These are phyloP conservation scores for Mastigias papua DNA, from an alignment of 30 jellyfish, hydroid and myxozoan genomes.

Conservation along the genomic window DNA sequence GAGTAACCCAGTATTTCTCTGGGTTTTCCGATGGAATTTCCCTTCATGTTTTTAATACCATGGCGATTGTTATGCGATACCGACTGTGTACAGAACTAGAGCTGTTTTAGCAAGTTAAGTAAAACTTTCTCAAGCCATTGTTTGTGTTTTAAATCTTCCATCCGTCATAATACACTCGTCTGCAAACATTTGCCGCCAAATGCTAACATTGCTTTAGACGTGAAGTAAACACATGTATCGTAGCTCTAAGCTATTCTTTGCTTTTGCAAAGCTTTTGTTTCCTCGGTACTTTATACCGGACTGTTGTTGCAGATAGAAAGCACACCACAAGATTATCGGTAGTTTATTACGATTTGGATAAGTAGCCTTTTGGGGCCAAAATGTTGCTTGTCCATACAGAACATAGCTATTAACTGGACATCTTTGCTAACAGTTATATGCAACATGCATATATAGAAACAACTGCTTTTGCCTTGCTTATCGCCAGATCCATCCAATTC, in stretches of 20 bases:
- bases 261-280: constrained; percentile 11
- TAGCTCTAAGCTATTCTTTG: constrained; percentile 5
- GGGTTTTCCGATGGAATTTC: not conserved
- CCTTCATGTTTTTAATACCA: not conserved
- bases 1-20: no score
- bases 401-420: no score
- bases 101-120: not conserved
- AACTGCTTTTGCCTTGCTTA: no score
- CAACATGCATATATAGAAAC: no score
- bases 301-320: not conserved
- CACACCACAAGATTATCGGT: constrained; percentile 3
- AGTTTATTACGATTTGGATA: not conserved
- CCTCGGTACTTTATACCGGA: constrained; percentile 20
- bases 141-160: not conserved
- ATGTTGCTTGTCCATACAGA: no score
- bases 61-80: not conserved
- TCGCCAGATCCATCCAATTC: no score
- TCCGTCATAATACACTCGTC: not conserved
- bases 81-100: not conserved
- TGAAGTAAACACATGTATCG: not conserved
- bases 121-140: not conserved
- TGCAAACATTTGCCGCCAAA: constrained; percentile 10
- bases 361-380: not conserved
- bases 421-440: no score
- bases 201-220: not conserved